Evolutionary conservation across 2,888 invertebrate genomes (phyloP), one percentile per base, ranked within the genome.

Genomic region (Eudemis profundana): DNA sequence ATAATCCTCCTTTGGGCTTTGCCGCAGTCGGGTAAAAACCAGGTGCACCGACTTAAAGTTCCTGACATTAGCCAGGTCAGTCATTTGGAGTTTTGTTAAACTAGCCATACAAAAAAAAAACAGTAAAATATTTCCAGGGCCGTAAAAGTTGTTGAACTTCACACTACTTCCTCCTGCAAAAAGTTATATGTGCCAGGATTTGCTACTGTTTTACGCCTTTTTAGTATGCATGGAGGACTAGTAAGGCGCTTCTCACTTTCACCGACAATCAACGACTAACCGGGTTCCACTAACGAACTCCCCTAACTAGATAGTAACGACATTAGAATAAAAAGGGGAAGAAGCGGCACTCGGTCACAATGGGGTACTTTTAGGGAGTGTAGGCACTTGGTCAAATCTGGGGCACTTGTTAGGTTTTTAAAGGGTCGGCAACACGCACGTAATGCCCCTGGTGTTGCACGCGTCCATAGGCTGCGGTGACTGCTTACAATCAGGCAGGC

Each of bases 271-370:
- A 87, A 77, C 81, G 79, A 78, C 75, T 85, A 87, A 86, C 85
- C 79, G 81, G 84, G 85, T 86, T 85, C 77, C 77, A 72, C 85
- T 89, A 89, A 88, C 87, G 86, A 89, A 88, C 88, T 85, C 77
- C 77, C 78, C 78, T 85, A 86, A 87, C 87, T 86, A 79, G 83
- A 82, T 81, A 83, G 82, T 86, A 85, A 86, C 86, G 85, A 86
- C 66, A 15, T 19, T 23, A 49, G 56, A 63, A 44, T 57, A 51
- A 10, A 21, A 27, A 14, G 8, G 27, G 12, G 15, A 1, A 64
- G 64, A 64, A 2, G 42, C 42, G 50, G 14, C 14, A 56, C 42
- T 56, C 27, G 27, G 7, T 3, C 2, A 15, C n/a, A 10, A 33
- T n/a, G n/a, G n/a, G n/a, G n/a, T n/a, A n/a, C n/a, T n/a, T n/a